A percentile compares a stretch with the other conserved stretches of the same genome.
These are phyloP conservation scores for Cercopithecus mona DNA, from an alignment of 2,113 vertebrate species.

Conservation along the genomic window DNA sequence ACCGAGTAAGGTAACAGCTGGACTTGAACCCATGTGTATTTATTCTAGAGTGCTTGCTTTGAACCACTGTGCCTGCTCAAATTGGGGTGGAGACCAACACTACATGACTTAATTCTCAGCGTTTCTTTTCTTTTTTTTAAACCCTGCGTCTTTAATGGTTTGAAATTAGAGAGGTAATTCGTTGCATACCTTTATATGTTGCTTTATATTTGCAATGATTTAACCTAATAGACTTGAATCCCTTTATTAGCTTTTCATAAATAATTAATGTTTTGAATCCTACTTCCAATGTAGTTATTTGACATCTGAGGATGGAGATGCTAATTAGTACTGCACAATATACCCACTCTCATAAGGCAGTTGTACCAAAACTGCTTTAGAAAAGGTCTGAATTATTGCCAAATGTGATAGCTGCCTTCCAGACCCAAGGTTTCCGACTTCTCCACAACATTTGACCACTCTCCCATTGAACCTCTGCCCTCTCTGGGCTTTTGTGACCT, in stretches of 20 bases:
- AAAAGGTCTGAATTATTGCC: neutral
- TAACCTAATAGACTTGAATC: constrained; percentile 44
- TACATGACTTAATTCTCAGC: constrained; percentile 1
- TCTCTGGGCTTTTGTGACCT: neutral
- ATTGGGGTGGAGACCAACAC: neutral
- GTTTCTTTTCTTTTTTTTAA: neutral
- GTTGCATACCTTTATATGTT: constrained; percentile 9
- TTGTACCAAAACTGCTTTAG: neutral
- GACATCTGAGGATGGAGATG: constrained; percentile 45
- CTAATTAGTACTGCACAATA: neutral
- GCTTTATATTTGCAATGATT: constrained; percentile 57
- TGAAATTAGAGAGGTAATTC: constrained; percentile 51
- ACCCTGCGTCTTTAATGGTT: constrained; percentile 1
- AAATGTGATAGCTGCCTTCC: neutral
- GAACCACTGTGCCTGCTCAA: neutral
- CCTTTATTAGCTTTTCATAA: constrained; percentile 56
- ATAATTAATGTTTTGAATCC: constrained; percentile 47
- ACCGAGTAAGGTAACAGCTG: neutral
- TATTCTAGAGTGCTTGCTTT: neutral
- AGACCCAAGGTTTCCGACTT: neutral
- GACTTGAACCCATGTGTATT: neutral
- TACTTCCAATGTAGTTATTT: constrained; percentile 29
- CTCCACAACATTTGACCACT: neutral
- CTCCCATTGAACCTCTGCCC: neutral
- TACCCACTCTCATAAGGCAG: neutral